Percentiles rank a stretch among this genome's conserved stretches.
These are phyloP conservation scores for Anabas testudineus DNA, from an alignment of 2,797 vertebrate species.

Conservation along the genomic window DNA sequence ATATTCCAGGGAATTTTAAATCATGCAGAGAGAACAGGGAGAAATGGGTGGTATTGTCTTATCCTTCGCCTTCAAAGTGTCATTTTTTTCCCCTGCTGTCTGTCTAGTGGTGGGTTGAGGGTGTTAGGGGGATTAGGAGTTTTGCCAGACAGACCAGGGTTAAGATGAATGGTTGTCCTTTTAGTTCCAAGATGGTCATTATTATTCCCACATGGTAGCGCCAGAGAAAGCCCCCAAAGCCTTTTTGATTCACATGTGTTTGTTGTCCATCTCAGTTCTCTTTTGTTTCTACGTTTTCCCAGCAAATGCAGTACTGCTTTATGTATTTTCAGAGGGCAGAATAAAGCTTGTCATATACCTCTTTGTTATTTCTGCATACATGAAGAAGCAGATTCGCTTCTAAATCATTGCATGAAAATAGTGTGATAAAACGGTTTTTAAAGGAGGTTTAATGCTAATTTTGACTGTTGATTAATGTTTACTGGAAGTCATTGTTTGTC, in stretches of 20 bases:
- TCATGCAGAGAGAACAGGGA: slow-evolving; percentile 60
- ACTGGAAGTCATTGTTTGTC: neutral
- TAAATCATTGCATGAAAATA: neutral
- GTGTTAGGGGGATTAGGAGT: slow-evolving; percentile 88
- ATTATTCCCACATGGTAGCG: slow-evolving; percentile 86
- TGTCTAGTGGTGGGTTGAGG: slow-evolving; percentile 82
- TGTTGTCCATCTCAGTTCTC: slow-evolving; percentile 70
- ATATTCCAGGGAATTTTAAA: slow-evolving; percentile 75
- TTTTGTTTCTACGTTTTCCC: slow-evolving; percentile 69
- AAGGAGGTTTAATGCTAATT: slow-evolving; percentile 2
- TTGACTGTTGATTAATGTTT: neutral
- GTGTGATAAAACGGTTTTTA: no score
- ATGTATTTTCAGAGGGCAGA: slow-evolving; percentile 41
- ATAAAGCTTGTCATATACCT: slow-evolving; percentile 6
- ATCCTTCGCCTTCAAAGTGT: slow-evolving; percentile 82
- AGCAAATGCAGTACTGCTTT: slow-evolving; percentile 55
- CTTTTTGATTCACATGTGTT: slow-evolving; percentile 82
- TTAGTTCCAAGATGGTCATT: slow-evolving; percentile 88
- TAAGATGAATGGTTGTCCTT: slow-evolving; percentile 89
- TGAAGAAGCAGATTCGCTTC: neutral
- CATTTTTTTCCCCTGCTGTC: slow-evolving; percentile 74
- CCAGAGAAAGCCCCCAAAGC: slow-evolving; percentile 86
- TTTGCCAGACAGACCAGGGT: slow-evolving; percentile 81
- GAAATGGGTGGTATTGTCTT: slow-evolving; percentile 79
- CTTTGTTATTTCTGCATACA: slow-evolving; percentile 27